Evolutionary conservation across 2,113 vertebrate species (phyloP), one percentile per base, ranked within the genome.

Genomic region (Hemiprocne comata): DNA sequence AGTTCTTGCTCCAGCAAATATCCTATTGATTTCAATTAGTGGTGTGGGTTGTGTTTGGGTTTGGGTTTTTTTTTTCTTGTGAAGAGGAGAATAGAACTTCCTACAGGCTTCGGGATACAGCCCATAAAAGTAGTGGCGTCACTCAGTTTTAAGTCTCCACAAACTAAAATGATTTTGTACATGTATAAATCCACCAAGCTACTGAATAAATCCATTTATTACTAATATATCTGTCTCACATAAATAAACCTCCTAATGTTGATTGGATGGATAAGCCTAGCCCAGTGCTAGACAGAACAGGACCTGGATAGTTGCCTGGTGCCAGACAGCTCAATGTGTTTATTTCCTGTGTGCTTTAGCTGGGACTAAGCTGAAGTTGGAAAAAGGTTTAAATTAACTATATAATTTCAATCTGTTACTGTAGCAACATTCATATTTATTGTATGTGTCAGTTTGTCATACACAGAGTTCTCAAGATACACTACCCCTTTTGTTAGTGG

Each of bases 391-490:
- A 97, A 98, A 98, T 96, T 92, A 97, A 97, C 98, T 97, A 96
- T 97, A 96, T 98, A 97, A 97, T 96, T 98, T 96, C 82, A 93
- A 57, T 94, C 93, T 93, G 91, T 97, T 95, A 94, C 93, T 87
- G 51, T 78, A 60, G 87, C 92, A 96, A 97, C 90, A 95, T 96
- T 85, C 71, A 40, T 95, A 97, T 98, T 98, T 98, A 98, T 98
- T 97, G 92, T 97, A 72, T 95, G 93, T 96, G 98, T 98, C 98
- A 98, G 93, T 93, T 96, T 97, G 98, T 98, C 98, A 97, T 97
- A 93, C 84, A 85, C 48, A 90, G 93, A 66, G 93, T 84, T 97
- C 94, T 94, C 84, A 76, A 70, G 96, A 91, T 95, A 97, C 97
- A 94, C 95, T 94, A 53, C 92, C 83, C 69, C 92, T 96, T 98